A percentile compares a stretch with the other conserved stretches of the same genome.
Conservation (phyloP, 1,140 invertebrate genomes). For the Lethocerus indicus region DNA sequence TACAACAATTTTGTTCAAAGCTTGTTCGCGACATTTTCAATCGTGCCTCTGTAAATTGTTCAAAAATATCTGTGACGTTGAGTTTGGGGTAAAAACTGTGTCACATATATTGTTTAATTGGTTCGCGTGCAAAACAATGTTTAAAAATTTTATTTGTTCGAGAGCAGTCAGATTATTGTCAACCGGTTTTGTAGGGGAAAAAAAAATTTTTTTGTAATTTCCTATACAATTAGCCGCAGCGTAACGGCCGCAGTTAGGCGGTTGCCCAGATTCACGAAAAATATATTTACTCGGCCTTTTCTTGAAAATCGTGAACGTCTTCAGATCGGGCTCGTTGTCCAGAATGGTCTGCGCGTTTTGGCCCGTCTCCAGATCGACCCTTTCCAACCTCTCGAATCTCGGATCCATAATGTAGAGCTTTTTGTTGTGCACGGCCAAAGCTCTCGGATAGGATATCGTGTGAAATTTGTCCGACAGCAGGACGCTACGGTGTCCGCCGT, state of each 20-base stretch:
- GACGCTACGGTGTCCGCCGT: constrained; percentile 46
- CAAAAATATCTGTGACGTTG: no score
- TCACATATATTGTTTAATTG: no score
- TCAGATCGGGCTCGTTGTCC: constrained; percentile 74
- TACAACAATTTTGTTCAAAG: no score
- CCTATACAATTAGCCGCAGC: no score
- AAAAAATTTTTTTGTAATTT: no score
- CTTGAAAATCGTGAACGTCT: constrained; percentile 73
- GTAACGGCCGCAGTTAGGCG: constrained; percentile 67
- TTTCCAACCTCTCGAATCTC: constrained; percentile 72
- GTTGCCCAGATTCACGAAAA: constrained; percentile 18
- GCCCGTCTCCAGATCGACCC: constrained; percentile 69
- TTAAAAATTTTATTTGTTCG: no score
- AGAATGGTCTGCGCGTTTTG: constrained; percentile 59
- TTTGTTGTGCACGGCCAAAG: constrained; percentile 67
- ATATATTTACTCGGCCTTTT: constrained; percentile 42
- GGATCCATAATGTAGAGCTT: constrained; percentile 81
- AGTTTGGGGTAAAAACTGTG: no score
- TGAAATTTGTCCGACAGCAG: constrained; percentile 45
- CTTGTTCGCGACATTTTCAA: no score
- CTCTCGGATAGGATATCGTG: constrained; percentile 57
- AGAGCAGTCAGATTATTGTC: no score
- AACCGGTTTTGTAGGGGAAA: no score
- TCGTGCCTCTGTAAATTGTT: no score
- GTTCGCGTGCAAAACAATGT: no score